Conservation (phyloP, 2,888 invertebrate species). For the Acheta domesticus region DNA sequence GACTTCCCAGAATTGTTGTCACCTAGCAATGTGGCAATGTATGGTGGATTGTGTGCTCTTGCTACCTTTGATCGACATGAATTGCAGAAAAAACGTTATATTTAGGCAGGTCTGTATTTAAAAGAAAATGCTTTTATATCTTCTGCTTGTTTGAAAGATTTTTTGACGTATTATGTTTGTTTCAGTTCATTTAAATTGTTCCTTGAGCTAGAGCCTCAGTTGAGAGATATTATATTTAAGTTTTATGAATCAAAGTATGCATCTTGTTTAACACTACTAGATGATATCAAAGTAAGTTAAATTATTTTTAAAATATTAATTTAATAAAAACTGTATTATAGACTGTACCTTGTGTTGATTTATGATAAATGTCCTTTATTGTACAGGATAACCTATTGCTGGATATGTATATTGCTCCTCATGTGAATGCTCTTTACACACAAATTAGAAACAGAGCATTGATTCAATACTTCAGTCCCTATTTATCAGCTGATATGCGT, state of each 20-base stretch:
- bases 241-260: constrained; percentile 99
- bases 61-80: constrained; percentile 96
- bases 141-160: too few species aligned
- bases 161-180: constrained; percentile 27
- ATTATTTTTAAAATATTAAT: not conserved
- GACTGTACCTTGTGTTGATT: not conserved
- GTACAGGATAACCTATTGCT: constrained; percentile 81
- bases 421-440: constrained; percentile 85
- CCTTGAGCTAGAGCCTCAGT: constrained; percentile 93
- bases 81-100: constrained; percentile 88
- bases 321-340: not conserved
- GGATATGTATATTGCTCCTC: constrained; percentile 97
- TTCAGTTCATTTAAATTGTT: constrained; percentile 95
- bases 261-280: constrained; percentile 85
- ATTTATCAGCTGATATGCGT: constrained; percentile 92
- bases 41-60: constrained; percentile 94
- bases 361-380: not conserved
- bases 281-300: constrained; percentile 70
- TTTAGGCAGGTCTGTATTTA: constrained; percentile 54
- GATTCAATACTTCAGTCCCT: constrained; percentile 96
- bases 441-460: constrained; percentile 94
- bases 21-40: constrained; percentile 92
- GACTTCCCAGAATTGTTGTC: constrained; percentile 96
- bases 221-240: constrained; percentile 95
- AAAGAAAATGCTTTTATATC: not conserved